A percentile compares a stretch with the other conserved stretches of the same genome.
Conservation (phyloP, 2,113 vertebrate genomes). For the Zosterops japonicus region DNA sequence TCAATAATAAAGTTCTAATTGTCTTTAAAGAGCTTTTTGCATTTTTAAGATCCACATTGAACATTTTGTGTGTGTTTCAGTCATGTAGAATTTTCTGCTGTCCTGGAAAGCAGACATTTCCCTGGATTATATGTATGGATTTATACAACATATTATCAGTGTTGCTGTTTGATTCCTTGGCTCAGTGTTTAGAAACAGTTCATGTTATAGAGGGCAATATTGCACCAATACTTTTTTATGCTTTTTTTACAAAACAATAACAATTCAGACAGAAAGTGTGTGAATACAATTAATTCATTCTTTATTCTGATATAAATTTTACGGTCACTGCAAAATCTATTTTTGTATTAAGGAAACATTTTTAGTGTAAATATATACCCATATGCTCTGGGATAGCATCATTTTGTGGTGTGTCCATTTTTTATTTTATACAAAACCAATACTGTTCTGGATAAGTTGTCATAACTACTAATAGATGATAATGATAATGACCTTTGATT, state of each 20-base stretch:
- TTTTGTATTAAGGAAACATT: not conserved
- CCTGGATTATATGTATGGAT: not conserved
- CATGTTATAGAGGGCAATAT: not conserved
- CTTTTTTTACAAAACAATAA: not conserved
- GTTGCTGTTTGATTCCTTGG: not conserved
- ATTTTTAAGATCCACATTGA: not conserved
- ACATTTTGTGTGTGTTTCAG: not conserved
- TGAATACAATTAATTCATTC: not conserved
- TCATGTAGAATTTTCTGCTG: not conserved
- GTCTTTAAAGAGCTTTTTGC: not conserved
- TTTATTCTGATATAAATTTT: not conserved
- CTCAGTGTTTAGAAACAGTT: not conserved
- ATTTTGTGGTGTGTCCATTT: not conserved
- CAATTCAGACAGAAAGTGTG: not conserved
- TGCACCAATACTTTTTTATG: not conserved
- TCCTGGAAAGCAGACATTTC: not conserved
- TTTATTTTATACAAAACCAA: not conserved
- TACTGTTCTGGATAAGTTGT: not conserved
- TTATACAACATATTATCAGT: not conserved
- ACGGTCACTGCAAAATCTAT: not conserved
- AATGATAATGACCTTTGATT: not conserved
- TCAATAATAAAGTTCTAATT: not conserved
- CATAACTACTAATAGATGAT: not conserved
- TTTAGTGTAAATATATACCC: not conserved
- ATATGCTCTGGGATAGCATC: rapidly evolving